Evolutionary conservation across 2,888 invertebrate genomes (phyloP).

Genomic region (Ctenicera cuprea): DNA sequence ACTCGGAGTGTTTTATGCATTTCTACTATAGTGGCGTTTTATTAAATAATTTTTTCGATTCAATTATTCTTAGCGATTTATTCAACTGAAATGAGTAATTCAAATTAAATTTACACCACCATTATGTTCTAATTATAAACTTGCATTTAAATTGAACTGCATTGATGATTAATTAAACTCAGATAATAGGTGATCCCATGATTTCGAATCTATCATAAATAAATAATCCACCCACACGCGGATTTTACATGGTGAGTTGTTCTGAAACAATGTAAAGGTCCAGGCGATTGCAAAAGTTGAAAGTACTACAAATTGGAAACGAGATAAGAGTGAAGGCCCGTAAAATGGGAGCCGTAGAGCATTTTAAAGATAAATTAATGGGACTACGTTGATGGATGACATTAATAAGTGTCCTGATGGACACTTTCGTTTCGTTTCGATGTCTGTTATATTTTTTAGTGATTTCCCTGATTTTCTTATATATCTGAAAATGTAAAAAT

Average conservation of each 20-base stretch:
- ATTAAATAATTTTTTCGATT: too few relatives aligned
- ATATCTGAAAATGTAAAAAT: too few relatives aligned
- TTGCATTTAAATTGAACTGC: neutral
- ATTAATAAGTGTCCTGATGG: neutral
- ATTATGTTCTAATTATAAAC: too few relatives aligned
- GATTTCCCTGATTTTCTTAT: too few relatives aligned
- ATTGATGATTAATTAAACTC: neutral
- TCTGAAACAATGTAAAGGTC: neutral
- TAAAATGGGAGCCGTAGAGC: neutral
- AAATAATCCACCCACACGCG: neutral
- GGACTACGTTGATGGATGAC: slow-evolving; percentile 1
- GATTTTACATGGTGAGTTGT: neutral
- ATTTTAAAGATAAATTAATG: slow-evolving; percentile 6
- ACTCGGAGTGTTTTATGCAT: too few relatives aligned
- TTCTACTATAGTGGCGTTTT: too few relatives aligned
- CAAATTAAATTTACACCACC: too few relatives aligned
- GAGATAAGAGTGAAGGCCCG: neutral
- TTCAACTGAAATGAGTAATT: too few relatives aligned
- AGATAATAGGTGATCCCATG: neutral
- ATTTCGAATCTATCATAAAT: neutral
- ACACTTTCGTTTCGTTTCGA: neutral
- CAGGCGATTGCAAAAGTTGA: neutral
- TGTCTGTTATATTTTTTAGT: too few relatives aligned
- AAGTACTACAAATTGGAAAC: neutral
- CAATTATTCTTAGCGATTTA: too few relatives aligned